Evolutionary conservation across 2,888 invertebrate genomes (phyloP).

Genomic region (Drosophila antonietae): DNA sequence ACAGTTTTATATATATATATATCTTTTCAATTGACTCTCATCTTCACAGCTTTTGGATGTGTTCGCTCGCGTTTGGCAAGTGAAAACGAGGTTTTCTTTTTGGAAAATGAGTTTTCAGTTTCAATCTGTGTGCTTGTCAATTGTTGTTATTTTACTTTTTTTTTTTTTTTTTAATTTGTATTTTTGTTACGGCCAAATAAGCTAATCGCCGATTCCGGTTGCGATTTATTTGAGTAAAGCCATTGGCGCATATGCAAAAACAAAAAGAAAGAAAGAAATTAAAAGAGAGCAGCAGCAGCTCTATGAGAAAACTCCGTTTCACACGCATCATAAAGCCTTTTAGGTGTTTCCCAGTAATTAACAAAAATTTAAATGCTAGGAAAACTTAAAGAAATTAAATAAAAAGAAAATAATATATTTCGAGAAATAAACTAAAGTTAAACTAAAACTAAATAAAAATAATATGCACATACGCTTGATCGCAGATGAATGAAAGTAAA

Average conservation of each 20-base stretch:
- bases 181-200: conserved; percentile 42
- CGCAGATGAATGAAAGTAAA: conserved; percentile 73
- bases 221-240: conserved; percentile 26
- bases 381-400: conserved; percentile 30
- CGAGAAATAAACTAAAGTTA: conserved; percentile 5
- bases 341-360: conserved; percentile 23
- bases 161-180: conserved; percentile 24
- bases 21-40: conserved; percentile 11
- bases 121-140: conserved; percentile 43
- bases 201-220: conserved; percentile 69
- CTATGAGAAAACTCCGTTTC: conserved; percentile 19
- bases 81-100: conserved; percentile 67
- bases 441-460: conserved; percentile 21
- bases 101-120: conserved; percentile 51
- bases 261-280: conserved; percentile 2
- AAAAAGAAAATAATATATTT: background rate
- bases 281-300: conserved; percentile 15
- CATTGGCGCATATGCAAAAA: conserved; percentile 29
- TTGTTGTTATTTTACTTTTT: conserved; percentile 22
- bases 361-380: conserved; percentile 18
- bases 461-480: conserved; percentile 22
- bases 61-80: conserved; percentile 35
- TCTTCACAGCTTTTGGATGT: conserved; percentile 24
- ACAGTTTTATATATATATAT: background rate
- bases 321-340: conserved; percentile 18